These are phyloP conservation scores for Macheiramphus alcinus DNA, from an alignment of 2,113 vertebrate species.

Conservation along the genomic window DNA sequence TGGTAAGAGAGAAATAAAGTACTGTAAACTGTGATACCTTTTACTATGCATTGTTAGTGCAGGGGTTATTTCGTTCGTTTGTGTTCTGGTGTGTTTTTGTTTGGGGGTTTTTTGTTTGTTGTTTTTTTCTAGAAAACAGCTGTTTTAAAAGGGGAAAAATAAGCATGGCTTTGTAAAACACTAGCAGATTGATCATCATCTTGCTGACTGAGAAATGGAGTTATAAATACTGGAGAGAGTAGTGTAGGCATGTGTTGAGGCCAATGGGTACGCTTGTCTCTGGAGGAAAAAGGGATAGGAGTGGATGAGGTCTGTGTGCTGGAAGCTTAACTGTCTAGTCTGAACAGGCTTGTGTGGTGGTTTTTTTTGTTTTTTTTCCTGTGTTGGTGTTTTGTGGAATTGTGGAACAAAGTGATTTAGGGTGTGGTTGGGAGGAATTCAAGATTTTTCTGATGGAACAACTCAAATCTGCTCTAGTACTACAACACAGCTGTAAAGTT, in stretches of 20 bases:
- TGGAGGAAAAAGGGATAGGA: not conserved
- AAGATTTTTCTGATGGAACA: not conserved
- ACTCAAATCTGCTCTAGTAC: not conserved
- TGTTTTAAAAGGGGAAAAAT: not conserved
- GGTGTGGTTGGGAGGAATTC: not conserved
- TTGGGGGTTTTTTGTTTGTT: not conserved
- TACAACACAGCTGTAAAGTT: not conserved
- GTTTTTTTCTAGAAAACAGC: not conserved
- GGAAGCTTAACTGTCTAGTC: not conserved
- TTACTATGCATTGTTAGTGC: not conserved
- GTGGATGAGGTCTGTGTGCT: not conserved
- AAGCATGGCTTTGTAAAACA: not conserved
- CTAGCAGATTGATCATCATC: not conserved
- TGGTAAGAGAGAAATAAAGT: not conserved
- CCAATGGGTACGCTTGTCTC: not conserved
- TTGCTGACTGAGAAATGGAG: not conserved
- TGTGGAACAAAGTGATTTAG: not conserved
- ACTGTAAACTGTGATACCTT: not conserved
- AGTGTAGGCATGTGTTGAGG: not conserved
- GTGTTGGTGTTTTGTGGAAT: not conserved
- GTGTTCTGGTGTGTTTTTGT: not conserved
- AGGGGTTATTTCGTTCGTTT: accelerated
- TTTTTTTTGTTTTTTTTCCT: not conserved
- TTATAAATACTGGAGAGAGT: not conserved
- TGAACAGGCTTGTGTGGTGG: not conserved